phyloP scores from a whole-genome alignment of 2,113 vertebrate genomes.

The Crotalus helleri region DNA sequence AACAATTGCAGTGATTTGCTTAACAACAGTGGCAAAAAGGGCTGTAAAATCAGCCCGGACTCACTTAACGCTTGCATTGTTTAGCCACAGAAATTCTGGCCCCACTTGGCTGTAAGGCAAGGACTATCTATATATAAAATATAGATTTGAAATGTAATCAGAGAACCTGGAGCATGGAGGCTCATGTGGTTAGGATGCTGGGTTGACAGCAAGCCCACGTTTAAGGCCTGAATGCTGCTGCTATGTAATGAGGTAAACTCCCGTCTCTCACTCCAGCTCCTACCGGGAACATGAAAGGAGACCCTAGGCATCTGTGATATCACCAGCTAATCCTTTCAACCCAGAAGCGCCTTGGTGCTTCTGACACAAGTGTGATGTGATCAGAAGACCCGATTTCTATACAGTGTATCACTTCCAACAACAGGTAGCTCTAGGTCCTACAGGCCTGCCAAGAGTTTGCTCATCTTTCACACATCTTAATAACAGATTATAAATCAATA shows the following conservation, averaged over 20 bases:
- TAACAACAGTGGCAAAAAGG: no score
- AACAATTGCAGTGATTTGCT: no score
- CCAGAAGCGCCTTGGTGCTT: no score
- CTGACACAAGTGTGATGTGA: constrained; percentile 2
- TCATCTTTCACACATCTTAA: constrained; percentile 40
- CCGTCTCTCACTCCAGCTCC: background rate
- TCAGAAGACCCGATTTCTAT: background rate
- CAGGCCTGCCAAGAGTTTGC: constrained; percentile 15
- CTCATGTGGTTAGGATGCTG: background rate
- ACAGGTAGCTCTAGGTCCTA: background rate
- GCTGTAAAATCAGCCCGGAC: no score
- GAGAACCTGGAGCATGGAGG: background rate
- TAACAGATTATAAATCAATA: background rate
- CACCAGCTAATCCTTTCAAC: no score
- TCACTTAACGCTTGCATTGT: no score
- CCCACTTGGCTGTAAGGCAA: no score
- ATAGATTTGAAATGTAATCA: constrained; percentile 40
- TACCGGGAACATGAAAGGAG: no score
- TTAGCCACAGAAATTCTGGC: no score
- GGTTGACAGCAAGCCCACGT: background rate
- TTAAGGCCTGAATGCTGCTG: background rate
- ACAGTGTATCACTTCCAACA: background rate
- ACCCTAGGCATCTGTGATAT: no score
- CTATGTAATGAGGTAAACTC: background rate
- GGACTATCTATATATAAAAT: no score